Percentiles rank a stretch among this genome's conserved stretches.
Conservation (phyloP, 2,797 vertebrate genomes). For the Antennarius maculatus region DNA sequence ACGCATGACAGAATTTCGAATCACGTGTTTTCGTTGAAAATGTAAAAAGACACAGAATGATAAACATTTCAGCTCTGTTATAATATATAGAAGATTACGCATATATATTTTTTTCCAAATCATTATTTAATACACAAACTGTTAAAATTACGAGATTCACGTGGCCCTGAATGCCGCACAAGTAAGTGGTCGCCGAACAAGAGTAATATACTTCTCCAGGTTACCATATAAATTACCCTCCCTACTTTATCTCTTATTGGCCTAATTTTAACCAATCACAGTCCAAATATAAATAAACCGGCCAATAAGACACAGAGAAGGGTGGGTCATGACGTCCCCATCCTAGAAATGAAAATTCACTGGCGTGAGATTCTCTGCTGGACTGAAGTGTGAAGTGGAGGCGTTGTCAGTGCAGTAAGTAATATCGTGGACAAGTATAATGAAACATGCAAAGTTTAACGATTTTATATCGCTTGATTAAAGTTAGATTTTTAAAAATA, state of each 20-base stretch:
- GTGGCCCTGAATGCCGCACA: slow-evolving; percentile 23
- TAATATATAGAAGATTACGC: too few relatives aligned
- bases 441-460: neutral
- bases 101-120: neutral
- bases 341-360: neutral
- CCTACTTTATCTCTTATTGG: neutral
- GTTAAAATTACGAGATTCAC: neutral
- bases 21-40: too few relatives aligned
- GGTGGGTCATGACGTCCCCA: neutral
- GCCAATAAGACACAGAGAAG: neutral
- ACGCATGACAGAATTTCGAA: too few relatives aligned
- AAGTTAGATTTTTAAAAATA: neutral
- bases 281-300: neutral
- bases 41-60: neutral
- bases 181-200: neutral
- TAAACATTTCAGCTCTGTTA: too few relatives aligned
- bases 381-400: neutral
- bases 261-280: neutral
- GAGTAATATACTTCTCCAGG: neutral
- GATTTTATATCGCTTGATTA: neutral
- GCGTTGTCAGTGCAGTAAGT: neutral
- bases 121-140: neutral
- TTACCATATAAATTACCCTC: neutral
- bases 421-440: neutral
- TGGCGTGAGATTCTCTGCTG: slow-evolving; percentile 8